Base-by-base conservation (phyloP, 2,888 invertebrate species). In the Nematopogon swammerdamellus region DNA sequence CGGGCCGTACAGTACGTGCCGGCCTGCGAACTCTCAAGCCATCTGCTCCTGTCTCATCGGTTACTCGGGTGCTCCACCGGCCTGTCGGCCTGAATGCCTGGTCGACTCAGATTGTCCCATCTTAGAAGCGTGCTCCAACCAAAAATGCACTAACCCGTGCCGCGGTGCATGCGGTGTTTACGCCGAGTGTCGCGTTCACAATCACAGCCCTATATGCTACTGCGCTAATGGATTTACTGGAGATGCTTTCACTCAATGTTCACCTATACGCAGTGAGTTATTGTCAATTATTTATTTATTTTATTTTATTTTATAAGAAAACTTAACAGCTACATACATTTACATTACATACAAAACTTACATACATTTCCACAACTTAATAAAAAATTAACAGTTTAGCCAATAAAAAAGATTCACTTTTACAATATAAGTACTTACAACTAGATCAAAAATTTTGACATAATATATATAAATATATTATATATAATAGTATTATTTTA, bases 201-300 rank as follows among this genome's bases (percentile, higher is more conserved):
- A 92, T 62, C 95, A 95, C 65, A 89, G 88, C 63, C 92, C 95
- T 1, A 87, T 92, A 47, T 95, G 95, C 63, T 87, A 85, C 56
- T 95, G 95, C 62, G 86, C 87, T 52, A 77, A 73, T 52, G 83
- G 83, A 49, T 84, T 82, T 60, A 81, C 85, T n/a, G 93, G 93
- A 17, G 89, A 94, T 83, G 92, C 94, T 45, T 92, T 92, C 62
- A 81, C 84, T 8, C 82, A 83, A 60, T 92, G 92, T 59, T 63
- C 67, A 54, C n/a, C 75, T 18, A 30, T 58, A n/a, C n/a, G n/a
- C n/a, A n/a, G n/a, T n/a, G n/a, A n/a, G n/a, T n/a, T 46, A 50
- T 63, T 29, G 62, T 50, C 55, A 63, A 57, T 67, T 53, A 18
- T 30, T 45, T 45, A 29, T 30, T 49, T 18, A 18, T 42, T 10